These are phyloP conservation scores for Rallus crepitans DNA, from an alignment of 2,797 vertebrate species.

Conservation along the genomic window DNA sequence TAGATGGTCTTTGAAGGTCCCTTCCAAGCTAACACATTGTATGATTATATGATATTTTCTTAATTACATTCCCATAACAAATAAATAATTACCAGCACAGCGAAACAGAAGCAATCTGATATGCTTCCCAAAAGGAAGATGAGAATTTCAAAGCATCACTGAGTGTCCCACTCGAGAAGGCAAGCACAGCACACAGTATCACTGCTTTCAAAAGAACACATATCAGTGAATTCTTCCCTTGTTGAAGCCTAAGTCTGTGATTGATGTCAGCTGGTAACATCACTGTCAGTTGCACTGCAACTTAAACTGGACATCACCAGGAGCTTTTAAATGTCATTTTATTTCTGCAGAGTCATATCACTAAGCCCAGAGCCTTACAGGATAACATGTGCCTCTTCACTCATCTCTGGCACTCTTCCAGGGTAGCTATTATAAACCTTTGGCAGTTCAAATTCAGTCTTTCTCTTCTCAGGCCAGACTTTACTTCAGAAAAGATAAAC, in stretches of 20 bases:
- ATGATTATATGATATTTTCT: not conserved
- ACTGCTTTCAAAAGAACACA: not conserved
- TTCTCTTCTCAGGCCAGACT: not conserved
- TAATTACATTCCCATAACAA: not conserved
- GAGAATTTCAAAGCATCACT: not conserved
- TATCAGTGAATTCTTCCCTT: not conserved
- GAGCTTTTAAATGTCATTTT: slow-evolving; percentile 24
- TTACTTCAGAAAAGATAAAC: not conserved
- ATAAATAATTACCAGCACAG: not conserved
- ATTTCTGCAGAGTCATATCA: not conserved
- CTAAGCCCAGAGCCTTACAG: not conserved
- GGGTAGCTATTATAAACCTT: not conserved
- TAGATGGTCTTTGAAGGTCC: too few species aligned
- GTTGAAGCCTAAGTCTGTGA: not conserved
- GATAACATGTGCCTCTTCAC: not conserved
- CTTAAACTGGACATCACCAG: slow-evolving; percentile 8
- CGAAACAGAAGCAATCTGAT: not conserved
- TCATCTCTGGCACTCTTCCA: not conserved
- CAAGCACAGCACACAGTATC: not conserved
- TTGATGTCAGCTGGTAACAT: not conserved
- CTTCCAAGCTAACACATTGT: too few species aligned
- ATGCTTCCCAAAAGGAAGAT: not conserved
- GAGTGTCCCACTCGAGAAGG: not conserved
- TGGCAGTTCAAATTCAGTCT: not conserved
- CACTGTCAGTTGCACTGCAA: not conserved